phyloP scores from a whole-genome alignment of 2,113 vertebrate species.

The Fulmarus glacialis region DNA sequence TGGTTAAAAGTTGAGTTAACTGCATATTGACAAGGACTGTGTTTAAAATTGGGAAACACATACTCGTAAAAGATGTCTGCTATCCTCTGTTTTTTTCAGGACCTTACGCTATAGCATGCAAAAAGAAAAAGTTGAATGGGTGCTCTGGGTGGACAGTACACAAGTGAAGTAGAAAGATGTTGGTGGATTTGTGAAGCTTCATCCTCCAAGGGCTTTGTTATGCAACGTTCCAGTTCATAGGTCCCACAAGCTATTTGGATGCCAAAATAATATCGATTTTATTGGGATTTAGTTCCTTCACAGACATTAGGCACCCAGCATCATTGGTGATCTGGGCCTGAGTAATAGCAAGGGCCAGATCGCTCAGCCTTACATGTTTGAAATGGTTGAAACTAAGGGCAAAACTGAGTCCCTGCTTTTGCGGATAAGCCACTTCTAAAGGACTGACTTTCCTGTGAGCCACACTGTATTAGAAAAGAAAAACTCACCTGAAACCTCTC shows the following conservation, averaged over 20 bases:
- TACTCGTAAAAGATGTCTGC: neutral
- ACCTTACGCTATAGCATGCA: fast-evolving
- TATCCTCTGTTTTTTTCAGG: neutral
- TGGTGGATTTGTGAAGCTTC: neutral
- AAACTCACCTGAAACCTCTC: neutral
- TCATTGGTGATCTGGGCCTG: neutral
- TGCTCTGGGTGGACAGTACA: neutral
- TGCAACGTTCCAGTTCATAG: fast-evolving
- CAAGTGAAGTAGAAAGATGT: neutral
- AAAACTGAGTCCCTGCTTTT: neutral
- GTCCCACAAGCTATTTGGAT: neutral
- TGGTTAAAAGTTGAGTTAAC: neutral
- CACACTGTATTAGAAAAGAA: fast-evolving
- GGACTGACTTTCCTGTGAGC: neutral
- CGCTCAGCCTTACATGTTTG: fast-evolving
- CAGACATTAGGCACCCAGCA: neutral
- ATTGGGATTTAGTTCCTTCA: neutral
- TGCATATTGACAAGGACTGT: neutral
- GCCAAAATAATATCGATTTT: neutral
- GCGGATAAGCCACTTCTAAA: neutral
- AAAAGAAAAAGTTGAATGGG: neutral
- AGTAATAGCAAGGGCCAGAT: too few relatives aligned
- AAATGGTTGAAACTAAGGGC: neutral
- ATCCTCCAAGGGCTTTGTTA: neutral
- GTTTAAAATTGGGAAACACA: neutral